A percentile compares a stretch with the other conserved stretches of the same genome.
phyloP scores from a whole-genome alignment of 2,113 vertebrate species.

The Phalacrocorax brasilianus region DNA sequence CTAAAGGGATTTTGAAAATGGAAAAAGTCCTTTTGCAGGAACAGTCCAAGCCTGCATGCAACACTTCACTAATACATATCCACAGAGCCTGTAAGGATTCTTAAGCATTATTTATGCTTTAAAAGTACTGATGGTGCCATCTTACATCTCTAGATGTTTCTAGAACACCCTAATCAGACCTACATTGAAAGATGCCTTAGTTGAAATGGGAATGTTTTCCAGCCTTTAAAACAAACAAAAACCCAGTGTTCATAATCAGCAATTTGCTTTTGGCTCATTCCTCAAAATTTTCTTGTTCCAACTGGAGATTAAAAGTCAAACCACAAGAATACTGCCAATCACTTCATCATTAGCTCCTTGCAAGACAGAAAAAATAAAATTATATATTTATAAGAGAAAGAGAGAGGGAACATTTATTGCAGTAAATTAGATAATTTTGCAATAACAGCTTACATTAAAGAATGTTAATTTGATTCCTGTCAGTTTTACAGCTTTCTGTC shows the following conservation, averaged over 20 bases:
- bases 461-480: conserved; percentile 42
- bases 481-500: background rate
- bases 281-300: background rate
- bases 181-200: background rate
- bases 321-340: conserved; percentile 39
- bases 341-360: background rate
- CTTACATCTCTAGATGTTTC: background rate
- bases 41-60: background rate
- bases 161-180: background rate
- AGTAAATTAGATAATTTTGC: conserved; percentile 20
- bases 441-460: conserved; percentile 2
- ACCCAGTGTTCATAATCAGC: background rate
- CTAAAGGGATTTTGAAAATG: background rate
- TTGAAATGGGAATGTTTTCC: background rate
- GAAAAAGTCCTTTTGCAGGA: background rate
- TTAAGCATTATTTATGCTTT: background rate
- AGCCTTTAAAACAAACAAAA: background rate
- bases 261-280: background rate
- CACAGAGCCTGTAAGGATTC: background rate
- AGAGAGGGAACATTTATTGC: conserved; percentile 16
- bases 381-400: background rate
- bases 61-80: background rate
- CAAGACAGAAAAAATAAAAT: background rate
- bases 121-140: background rate
- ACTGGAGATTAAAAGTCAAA: conserved; percentile 45